These are phyloP conservation scores for Eristalis tenax DNA, from an alignment of 2,888 invertebrate genomes.

Conservation along the genomic window DNA sequence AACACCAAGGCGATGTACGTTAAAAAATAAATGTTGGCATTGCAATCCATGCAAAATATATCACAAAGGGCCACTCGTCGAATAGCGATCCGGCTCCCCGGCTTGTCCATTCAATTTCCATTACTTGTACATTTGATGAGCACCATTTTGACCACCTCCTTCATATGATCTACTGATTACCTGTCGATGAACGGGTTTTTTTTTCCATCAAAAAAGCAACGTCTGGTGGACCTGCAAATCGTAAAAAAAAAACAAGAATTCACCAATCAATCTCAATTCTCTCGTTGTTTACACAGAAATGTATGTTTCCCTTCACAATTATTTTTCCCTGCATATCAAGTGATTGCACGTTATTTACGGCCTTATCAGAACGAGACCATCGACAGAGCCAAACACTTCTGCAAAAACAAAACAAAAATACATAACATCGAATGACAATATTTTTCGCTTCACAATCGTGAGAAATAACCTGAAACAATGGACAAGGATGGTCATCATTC, in stretches of 20 bases:
- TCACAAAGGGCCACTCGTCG: background rate
- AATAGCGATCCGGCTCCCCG: too few species aligned
- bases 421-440: constrained; percentile 16
- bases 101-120: constrained; percentile 1
- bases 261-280: constrained; percentile 34
- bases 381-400: background rate
- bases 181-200: background rate
- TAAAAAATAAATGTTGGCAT: background rate
- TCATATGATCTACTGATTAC: background rate
- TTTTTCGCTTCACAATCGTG: constrained; percentile 14
- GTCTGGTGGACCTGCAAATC: too few species aligned
- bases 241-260: background rate
- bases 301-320: constrained; percentile 1
- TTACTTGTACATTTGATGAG: background rate
- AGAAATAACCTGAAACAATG: constrained; percentile 38
- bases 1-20: too few species aligned
- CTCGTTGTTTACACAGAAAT: constrained; percentile 13
- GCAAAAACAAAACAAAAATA: background rate
- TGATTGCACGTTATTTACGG: constrained; percentile 30
- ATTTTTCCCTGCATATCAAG: background rate
- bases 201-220: background rate
- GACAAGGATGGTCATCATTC: background rate
- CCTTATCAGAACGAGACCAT: constrained; percentile 6
- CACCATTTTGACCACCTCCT: background rate
- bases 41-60: background rate